Conservation (phyloP, 1,140 invertebrate species). For the Caenorhabditis brenneri region DNA sequence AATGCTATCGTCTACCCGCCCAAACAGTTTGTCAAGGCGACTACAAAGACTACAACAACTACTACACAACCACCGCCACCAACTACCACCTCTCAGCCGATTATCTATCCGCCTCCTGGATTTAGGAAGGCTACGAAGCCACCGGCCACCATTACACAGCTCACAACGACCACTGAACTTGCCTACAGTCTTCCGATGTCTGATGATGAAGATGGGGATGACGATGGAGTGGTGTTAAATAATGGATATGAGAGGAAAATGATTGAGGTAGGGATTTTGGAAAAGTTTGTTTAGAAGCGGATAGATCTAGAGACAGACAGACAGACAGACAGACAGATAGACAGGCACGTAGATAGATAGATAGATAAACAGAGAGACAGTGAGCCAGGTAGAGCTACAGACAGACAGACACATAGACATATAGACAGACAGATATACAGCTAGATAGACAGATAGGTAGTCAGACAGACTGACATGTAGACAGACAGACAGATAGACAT, state of each 20-base stretch:
- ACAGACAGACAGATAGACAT: no score
- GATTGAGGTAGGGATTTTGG: neutral
- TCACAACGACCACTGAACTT: neutral
- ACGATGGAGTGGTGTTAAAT: neutral
- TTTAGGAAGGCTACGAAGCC: neutral
- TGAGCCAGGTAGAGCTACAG: no score
- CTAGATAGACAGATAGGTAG: no score
- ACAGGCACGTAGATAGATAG: no score
- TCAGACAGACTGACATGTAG: no score
- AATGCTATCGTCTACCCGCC: conserved; percentile 18
- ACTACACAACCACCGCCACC: no score
- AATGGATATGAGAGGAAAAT: neutral
- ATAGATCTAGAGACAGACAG: no score
- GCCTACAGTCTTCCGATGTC: neutral
- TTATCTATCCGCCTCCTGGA: conserved; percentile 1
- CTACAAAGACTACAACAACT: neutral
- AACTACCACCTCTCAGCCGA: neutral
- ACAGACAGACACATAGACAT: no score
- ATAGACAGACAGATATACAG: no score
- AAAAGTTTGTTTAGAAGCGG: neutral
- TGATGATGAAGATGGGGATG: neutral
- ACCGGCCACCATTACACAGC: neutral
- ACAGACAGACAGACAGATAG: no score
- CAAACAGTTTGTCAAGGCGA: neutral
- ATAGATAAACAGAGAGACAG: no score